Evolutionary conservation across 1,140 invertebrate genomes (phyloP), one percentile per base, ranked within the genome.

Genomic region (Tetramorium simillimum): DNA sequence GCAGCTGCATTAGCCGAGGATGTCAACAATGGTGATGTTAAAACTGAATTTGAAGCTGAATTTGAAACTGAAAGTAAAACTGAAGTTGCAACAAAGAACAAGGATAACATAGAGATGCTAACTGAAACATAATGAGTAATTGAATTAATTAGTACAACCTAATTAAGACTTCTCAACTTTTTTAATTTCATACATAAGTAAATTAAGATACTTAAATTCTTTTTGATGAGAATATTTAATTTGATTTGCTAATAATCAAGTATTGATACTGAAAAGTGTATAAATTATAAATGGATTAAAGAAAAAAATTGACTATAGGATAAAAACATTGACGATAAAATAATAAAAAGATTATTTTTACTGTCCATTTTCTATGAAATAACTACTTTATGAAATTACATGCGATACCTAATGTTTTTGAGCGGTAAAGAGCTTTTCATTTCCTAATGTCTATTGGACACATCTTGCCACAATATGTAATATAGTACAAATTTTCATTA

Each of bases 301-400:
- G 6, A 84, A 86, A 85, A 86, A 86, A 85, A 86, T 51, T 69
- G 51, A 78, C 88, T 78, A 51, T 75, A 84, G 69, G 65, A 67
- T 63, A 86, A 88, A 60, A 87, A 85, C 49, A 40, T 53, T 0
- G 21, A 89, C 56, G 33, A 40, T 75, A 21, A 46, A 49, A 24
- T 81, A 75, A 75, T 73, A 56, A 85, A 90, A 91, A 88, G 63
- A 24, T 78, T 76, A 40, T 88, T 88, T 92, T 92, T 90, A 89
- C 91, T 88, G 75, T 86, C 49, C 56, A 90, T 91, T 93, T 91
- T 91, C 89, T 91, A 91, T 90, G 88, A 93, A 93, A 93, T 91
- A 91, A 91, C 89, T 87, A 70, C 75, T 90, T 92, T 92, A 92
- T 72, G 92, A 94, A 94, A 94, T 92, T 92, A 92, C 88, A 92